Evolutionary conservation across 2,888 invertebrate genomes (phyloP).

Genomic region (Mesoligia furuncula): DNA sequence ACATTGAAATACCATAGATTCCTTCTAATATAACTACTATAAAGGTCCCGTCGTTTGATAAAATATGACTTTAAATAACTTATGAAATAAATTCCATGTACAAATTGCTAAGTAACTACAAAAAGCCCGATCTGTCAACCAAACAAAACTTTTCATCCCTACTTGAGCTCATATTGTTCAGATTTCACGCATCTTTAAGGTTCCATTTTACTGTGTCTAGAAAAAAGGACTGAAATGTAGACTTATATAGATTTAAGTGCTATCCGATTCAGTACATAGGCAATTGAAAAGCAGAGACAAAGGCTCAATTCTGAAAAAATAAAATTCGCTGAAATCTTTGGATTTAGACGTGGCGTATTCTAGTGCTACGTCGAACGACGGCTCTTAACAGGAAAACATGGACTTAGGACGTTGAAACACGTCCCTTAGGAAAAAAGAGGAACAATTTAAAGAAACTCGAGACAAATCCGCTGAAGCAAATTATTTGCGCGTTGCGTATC

Average conservation of each 20-base stretch:
- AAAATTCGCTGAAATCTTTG: slow-evolving; percentile 44
- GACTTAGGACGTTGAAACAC: slow-evolving; percentile 55
- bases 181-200: slow-evolving; percentile 13
- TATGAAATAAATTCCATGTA: slow-evolving; percentile 8
- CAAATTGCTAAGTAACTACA: background rate
- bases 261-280: slow-evolving; percentile 27
- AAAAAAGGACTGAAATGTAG: slow-evolving; percentile 18
- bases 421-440: slow-evolving; percentile 53
- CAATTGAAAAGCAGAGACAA: slow-evolving; percentile 56
- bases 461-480: slow-evolving; percentile 40
- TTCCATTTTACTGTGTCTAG: slow-evolving; percentile 23
- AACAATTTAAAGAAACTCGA: slow-evolving; percentile 43
- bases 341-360: slow-evolving; percentile 48
- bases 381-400: slow-evolving; percentile 56
- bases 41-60: background rate
- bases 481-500: slow-evolving; percentile 45
- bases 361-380: slow-evolving; percentile 42
- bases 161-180: slow-evolving; percentile 26
- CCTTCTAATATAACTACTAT: background rate
- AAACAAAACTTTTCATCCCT: slow-evolving; percentile 27
- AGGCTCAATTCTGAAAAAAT: slow-evolving; percentile 39
- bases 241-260: slow-evolving; percentile 31
- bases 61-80: slow-evolving; percentile 1
- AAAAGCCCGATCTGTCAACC: slow-evolving; percentile 6
- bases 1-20: slow-evolving; percentile 25